A percentile compares a stretch with the other conserved stretches of the same genome.
Conservation (phyloP, 2,888 invertebrate species). For the Drosophila tripunctata region DNA sequence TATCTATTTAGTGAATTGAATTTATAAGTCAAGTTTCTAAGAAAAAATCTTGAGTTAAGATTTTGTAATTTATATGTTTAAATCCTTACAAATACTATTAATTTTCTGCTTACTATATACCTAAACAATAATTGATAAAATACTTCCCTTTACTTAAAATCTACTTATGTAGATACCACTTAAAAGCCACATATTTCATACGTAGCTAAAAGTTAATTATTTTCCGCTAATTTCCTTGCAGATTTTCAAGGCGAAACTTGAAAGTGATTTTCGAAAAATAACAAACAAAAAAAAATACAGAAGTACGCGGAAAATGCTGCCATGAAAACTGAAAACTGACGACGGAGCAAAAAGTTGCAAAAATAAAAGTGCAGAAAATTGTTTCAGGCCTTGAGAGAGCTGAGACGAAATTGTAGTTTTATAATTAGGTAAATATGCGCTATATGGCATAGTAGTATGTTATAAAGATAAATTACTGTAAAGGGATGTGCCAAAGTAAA, state of each 20-base stretch:
- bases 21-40: no score
- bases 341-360: conserved; percentile 38
- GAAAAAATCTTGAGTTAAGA: no score
- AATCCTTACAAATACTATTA: not conserved
- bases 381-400: conserved; percentile 48
- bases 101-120: not conserved
- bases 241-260: conserved; percentile 49
- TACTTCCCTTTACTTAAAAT: not conserved
- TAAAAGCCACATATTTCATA: not conserved
- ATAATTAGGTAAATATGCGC: conserved; percentile 62
- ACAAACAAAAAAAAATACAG: conserved; percentile 18
- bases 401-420: conserved; percentile 19
- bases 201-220: not conserved
- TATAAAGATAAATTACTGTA: conserved; percentile 34
- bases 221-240: conserved; percentile 4
- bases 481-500: conserved; percentile 48
- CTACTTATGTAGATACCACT: not conserved
- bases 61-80: no score
- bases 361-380: conserved; percentile 58
- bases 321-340: conserved; percentile 1
- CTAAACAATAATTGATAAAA: no score
- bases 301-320: conserved; percentile 28
- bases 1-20: no score
- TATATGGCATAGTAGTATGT: conserved; percentile 10
- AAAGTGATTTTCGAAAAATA: conserved; percentile 38